A percentile compares a stretch with the other conserved stretches of the same genome.
phyloP scores from a whole-genome alignment of 2,888 invertebrate genomes.

The Drosophila buzzatii region DNA sequence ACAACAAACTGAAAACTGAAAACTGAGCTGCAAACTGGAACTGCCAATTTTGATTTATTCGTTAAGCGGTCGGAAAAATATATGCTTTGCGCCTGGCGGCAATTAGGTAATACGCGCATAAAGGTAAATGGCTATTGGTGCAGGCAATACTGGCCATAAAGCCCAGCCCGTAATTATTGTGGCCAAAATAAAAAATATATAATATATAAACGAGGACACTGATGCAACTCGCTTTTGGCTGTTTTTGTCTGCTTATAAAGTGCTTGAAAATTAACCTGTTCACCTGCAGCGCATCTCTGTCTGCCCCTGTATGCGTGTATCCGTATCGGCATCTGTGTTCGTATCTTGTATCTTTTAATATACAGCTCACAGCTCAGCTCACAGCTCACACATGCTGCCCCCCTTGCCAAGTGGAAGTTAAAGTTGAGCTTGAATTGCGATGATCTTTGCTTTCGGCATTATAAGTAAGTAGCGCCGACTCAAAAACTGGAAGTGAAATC shows the following conservation, averaged over 20 bases:
- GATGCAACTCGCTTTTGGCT: constrained; percentile 44
- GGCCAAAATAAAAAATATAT: constrained; percentile 38
- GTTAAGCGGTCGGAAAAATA: constrained; percentile 39
- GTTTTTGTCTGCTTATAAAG: constrained; percentile 25
- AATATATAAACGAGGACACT: constrained; percentile 39
- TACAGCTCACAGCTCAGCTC: constrained; percentile 20
- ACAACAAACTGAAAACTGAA: too few species aligned
- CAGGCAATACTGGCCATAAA: constrained; percentile 31
- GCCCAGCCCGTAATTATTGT: constrained; percentile 45
- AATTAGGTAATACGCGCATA: constrained; percentile 66
- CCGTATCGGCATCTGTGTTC: constrained; percentile 23
- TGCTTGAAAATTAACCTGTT: constrained; percentile 64
- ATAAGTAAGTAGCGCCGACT: constrained; percentile 38
- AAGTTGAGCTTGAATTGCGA: constrained; percentile 62
- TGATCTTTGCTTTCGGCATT: constrained; percentile 62
- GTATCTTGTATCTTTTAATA: constrained; percentile 41
- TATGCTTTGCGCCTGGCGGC: constrained; percentile 60
- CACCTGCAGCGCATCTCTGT: constrained; percentile 46
- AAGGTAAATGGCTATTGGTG: constrained; percentile 58
- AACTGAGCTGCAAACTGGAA: constrained; percentile 45
- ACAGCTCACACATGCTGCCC: constrained; percentile 30
- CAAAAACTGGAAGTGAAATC: constrained; percentile 72
- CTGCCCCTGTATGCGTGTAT: constrained; percentile 9
- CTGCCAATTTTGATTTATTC: constrained; percentile 67
- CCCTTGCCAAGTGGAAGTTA: constrained; percentile 44